These are phyloP conservation scores for Loris lydekkerianus DNA, from an alignment of 2,797 vertebrate genomes.

Conservation along the genomic window DNA sequence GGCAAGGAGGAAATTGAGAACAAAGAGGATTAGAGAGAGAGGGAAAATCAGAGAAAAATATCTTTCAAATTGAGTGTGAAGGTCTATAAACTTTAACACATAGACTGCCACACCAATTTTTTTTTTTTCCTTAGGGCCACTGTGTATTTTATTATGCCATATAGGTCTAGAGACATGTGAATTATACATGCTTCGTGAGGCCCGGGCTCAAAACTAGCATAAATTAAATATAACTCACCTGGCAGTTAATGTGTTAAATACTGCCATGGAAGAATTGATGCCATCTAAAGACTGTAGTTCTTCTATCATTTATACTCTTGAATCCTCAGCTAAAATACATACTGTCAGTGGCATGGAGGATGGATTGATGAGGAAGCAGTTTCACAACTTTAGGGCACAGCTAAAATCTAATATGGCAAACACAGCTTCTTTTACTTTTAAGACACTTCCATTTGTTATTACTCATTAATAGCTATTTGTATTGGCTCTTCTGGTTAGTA, in stretches of 20 bases:
- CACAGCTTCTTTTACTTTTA: slow-evolving; percentile 51
- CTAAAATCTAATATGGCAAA: slow-evolving; percentile 62
- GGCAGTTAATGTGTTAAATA: neutral
- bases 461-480: slow-evolving; percentile 37
- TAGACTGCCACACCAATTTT: too few species aligned
- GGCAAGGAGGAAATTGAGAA: slow-evolving; percentile 32
- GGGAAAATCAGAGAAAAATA: neutral
- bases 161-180: too few species aligned
- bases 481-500: slow-evolving; percentile 55
- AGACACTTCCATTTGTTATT: slow-evolving; percentile 63
- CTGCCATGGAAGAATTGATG: neutral
- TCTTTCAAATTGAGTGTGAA: slow-evolving; percentile 59
- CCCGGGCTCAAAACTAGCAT: too few species aligned
- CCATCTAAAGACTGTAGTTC: slow-evolving; percentile 27
- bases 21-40: slow-evolving; percentile 50
- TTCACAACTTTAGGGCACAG: slow-evolving; percentile 46
- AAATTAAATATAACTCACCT: too few species aligned
- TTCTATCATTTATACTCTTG: neutral
- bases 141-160: too few species aligned
- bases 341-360: slow-evolving; percentile 18
- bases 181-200: too few species aligned
- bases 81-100: neutral
- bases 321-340: slow-evolving; percentile 58
- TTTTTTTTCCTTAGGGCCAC: too few species aligned
- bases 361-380: slow-evolving; percentile 41